Evolutionary conservation across 2,888 invertebrate genomes (phyloP).

Genomic region (Thyatira batis): DNA sequence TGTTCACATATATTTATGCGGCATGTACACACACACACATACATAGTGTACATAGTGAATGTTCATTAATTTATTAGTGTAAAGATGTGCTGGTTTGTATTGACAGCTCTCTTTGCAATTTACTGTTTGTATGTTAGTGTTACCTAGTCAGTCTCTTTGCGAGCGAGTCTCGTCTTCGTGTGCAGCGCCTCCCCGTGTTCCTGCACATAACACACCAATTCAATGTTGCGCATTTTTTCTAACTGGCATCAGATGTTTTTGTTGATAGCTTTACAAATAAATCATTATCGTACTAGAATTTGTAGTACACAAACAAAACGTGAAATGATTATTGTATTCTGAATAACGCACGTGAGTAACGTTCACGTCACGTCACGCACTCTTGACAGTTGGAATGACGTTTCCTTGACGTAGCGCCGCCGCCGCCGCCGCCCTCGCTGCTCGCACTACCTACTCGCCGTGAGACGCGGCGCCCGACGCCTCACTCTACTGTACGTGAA

Average conservation of each 20-base stretch:
- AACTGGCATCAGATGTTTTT: too few species aligned
- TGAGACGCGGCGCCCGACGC: background rate
- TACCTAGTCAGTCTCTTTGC: background rate
- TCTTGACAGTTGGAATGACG: constrained; percentile 1
- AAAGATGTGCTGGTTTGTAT: background rate
- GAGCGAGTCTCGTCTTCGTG: background rate
- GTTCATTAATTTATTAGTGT: background rate
- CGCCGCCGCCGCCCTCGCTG: background rate
- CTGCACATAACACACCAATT: too few species aligned
- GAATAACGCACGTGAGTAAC: background rate
- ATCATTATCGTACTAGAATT: too few species aligned
- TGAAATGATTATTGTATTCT: background rate
- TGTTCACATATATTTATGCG: too few species aligned
- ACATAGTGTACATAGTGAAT: too few species aligned
- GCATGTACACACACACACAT: too few species aligned
- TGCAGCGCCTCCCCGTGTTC: too few species aligned
- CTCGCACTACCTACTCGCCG: too few species aligned
- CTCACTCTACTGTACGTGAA: background rate
- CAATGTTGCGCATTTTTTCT: too few species aligned
- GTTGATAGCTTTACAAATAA: too few species aligned
- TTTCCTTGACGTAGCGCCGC: constrained; percentile 1
- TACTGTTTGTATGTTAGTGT: background rate
- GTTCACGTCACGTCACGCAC: background rate
- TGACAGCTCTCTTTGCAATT: background rate
- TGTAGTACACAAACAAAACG: background rate